Evolutionary conservation across 2,797 vertebrate species (phyloP).

Genomic region (Urocyon cinereoargenteus): DNA sequence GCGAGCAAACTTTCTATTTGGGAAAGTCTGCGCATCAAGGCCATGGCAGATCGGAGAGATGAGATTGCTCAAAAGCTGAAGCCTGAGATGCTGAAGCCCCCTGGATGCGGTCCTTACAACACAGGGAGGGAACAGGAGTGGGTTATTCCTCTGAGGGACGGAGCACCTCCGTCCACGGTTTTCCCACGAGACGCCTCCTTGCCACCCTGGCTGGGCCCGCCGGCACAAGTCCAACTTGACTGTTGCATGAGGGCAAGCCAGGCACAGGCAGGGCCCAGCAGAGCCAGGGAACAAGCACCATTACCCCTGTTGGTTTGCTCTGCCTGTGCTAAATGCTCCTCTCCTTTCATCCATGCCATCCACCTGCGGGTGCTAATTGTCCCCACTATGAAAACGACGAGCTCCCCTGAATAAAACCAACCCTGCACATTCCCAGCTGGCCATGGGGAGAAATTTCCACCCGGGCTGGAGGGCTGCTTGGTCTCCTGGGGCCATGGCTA

Average conservation of each 20-base stretch:
- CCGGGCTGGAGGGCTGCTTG: not conserved
- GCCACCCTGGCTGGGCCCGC: no score
- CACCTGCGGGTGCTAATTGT: not conserved
- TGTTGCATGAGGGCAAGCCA: not conserved
- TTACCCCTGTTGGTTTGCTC: not conserved
- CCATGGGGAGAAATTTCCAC: not conserved
- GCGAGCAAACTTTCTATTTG: not conserved
- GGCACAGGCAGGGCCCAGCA: not conserved
- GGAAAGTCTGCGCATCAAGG: not conserved
- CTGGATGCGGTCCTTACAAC: not conserved
- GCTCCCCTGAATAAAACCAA: not conserved
- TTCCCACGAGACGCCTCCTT: not conserved
- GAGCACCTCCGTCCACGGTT: not conserved
- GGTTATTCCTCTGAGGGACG: not conserved
- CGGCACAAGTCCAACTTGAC: not conserved
- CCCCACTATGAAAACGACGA: not conserved
- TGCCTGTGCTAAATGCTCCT: not conserved
- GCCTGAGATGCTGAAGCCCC: not conserved
- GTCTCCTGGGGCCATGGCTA: not conserved
- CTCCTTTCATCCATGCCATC: not conserved
- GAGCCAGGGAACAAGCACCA: not conserved
- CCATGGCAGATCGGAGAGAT: not conserved
- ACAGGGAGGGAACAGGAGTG: fast-evolving
- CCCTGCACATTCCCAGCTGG: not conserved
- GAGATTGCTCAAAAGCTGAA: no score